These are phyloP conservation scores for Dryocosmus kuriphilus DNA, from an alignment of 2,888 invertebrate species.

Conservation along the genomic window DNA sequence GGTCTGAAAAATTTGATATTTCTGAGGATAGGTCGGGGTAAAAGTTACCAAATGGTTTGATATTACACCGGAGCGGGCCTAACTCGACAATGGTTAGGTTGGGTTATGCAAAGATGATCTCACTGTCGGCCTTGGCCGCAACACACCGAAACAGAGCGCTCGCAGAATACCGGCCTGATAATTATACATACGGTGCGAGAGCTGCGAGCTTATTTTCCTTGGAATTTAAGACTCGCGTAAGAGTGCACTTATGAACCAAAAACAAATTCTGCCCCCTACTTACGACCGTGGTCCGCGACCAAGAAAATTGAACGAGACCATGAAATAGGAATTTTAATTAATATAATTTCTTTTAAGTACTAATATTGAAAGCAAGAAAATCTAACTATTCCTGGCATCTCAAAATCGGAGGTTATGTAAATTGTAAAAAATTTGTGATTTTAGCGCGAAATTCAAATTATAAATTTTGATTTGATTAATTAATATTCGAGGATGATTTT, in stretches of 20 bases:
- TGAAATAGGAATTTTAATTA: not conserved
- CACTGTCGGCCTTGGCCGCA: slow-evolving; percentile 62
- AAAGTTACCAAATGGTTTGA: slow-evolving; percentile 48
- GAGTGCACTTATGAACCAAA: slow-evolving; percentile 6
- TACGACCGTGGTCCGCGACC: not conserved
- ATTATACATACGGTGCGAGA: slow-evolving; percentile 54
- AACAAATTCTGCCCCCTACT: not conserved
- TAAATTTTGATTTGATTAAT: not conserved
- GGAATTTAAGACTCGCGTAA: not conserved
- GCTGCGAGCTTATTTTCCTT: slow-evolving; percentile 3
- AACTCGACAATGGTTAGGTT: slow-evolving; percentile 64
- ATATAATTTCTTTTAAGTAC: no score
- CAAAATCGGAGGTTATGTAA: no score
- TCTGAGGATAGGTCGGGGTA: slow-evolving; percentile 29
- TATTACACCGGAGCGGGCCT: slow-evolving; percentile 52
- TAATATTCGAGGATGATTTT: no score
- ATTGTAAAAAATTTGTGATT: no score
- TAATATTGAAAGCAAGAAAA: no score
- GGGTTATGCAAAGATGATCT: slow-evolving; percentile 67
- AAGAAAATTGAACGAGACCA: not conserved
- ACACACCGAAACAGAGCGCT: slow-evolving; percentile 41
- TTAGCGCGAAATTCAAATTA: no score
- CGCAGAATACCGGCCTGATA: slow-evolving; percentile 53
- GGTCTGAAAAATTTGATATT: not conserved
- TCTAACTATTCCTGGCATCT: no score